Percentiles rank a stretch among this genome's conserved stretches.
phyloP scores from a whole-genome alignment of 2,113 vertebrate genomes.

The Trichechus manatus region DNA sequence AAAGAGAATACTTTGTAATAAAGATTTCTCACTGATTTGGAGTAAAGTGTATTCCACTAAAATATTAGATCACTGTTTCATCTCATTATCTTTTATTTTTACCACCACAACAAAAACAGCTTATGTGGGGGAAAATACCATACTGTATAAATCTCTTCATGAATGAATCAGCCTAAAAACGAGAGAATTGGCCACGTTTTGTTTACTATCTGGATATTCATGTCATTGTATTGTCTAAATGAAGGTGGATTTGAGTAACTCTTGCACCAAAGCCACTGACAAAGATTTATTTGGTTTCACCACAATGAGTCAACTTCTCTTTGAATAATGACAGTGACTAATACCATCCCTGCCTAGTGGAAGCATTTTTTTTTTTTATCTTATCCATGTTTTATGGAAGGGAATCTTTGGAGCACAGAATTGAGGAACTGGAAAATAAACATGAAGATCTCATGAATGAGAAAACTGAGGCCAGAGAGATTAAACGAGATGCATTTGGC shows the following conservation, averaged over 20 bases:
- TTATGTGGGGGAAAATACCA: conserved; percentile 72
- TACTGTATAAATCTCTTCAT: conserved; percentile 68
- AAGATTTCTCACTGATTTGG: conserved; percentile 77
- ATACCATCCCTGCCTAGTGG: conserved; percentile 77
- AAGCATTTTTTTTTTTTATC: conserved; percentile 78
- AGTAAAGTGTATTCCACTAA: conserved; percentile 67
- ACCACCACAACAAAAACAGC: conserved; percentile 71
- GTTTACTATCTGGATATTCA: conserved; percentile 84
- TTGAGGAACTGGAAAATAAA: conserved; percentile 51
- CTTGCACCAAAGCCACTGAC: conserved; percentile 82
- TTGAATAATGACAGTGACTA: conserved; percentile 85
- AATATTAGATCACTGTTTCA: conserved; percentile 76
- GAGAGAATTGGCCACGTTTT: conserved; percentile 79
- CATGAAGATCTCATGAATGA: neutral
- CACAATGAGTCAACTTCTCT: conserved; percentile 78
- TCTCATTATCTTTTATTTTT: conserved; percentile 77
- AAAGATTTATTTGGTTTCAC: conserved; percentile 86
- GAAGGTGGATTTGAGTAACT: conserved; percentile 82
- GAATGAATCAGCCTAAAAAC: conserved; percentile 76
- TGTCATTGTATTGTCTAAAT: conserved; percentile 82
- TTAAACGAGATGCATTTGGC: neutral
- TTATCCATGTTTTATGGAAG: conserved; percentile 79
- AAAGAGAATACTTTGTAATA: conserved; percentile 81
- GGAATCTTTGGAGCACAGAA: conserved; percentile 75
- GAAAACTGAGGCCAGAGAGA: neutral